Evolutionary conservation across 23 tunicate genomes (phyloP), one percentile per base, ranked within the genome.

Genomic region (Trididemnum nubilum): DNA sequence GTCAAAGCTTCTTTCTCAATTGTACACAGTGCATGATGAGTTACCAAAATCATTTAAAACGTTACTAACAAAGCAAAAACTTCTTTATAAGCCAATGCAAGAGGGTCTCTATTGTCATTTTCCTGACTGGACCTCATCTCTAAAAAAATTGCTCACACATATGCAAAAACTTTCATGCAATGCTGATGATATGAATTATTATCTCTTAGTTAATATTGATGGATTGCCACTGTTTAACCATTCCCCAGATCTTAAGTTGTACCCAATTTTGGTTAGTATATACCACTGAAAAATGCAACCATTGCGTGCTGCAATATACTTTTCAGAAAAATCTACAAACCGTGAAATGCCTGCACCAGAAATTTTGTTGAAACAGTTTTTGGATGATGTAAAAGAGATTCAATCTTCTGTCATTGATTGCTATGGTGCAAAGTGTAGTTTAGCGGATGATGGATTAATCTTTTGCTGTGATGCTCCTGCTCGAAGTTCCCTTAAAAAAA

Each of bases 401-500:
- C 36, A 70, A 35, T 2, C 79, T 0, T 70, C 36, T 34, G 15
- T 30, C 24, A 35, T 85, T 22, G 37, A 23, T 5, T 23, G 29
- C 33, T 36, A 34, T 35, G 83, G 72, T 30, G 57, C 12, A 30
- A 5, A 4, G 9, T 67, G 9, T 33, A 67, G 7, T 67, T 33
- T 67, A 9, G 74, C 38, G 31, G 38, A 67, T 67, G 5, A 67
- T 67, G 74, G 74, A 67, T 49, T 49, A 49, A 65, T 78, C 25
- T 85, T 24, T 36, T 25, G 69, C 22, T 85, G 90, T 58, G 84
- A 85, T 85, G 83, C 90, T 19, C 90, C 84, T 1, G 83, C 79
- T 4, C 51, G 90, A 22, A 59, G 83, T 15, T 31, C 70, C 0
- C 35, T 85, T 26, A 85, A 78, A 71, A 31, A n/a, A 31, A 79